Percentiles rank a stretch among this genome's conserved stretches.
Conservation (phyloP, 2,113 vertebrate genomes). For the Rhynchopsitta pachyrhyncha region DNA sequence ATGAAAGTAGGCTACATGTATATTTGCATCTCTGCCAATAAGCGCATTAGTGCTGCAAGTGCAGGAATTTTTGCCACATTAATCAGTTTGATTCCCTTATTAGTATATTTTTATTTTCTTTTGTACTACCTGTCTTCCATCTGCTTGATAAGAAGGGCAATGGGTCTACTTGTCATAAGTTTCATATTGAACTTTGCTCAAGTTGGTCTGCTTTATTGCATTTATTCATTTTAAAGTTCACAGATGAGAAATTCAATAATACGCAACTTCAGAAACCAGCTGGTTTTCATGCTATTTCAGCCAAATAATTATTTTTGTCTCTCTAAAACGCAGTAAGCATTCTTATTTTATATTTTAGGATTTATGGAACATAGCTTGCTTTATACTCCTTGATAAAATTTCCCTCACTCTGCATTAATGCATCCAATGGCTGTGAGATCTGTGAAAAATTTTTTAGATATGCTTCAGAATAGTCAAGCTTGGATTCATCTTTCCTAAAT, state of each 20-base stretch:
- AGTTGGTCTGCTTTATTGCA: not conserved
- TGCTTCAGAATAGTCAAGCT: not conserved
- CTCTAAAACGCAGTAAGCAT: not conserved
- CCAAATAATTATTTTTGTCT: not conserved
- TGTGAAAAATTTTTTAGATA: not conserved
- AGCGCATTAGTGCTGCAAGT: slow-evolving; percentile 19
- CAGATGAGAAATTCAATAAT: not conserved
- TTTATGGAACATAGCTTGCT: not conserved
- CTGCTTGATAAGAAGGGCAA: not conserved
- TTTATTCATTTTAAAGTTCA: not conserved
- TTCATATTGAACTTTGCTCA: not conserved
- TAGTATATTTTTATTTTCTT: not conserved
- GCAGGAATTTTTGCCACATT: not conserved
- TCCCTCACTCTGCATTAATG: not conserved
- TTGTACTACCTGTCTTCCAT: not conserved
- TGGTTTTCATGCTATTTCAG: not conserved
- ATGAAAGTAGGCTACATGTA: slow-evolving; percentile 23
- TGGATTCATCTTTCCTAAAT: not conserved
- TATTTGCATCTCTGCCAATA: slow-evolving; percentile 50
- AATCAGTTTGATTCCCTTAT: not conserved
- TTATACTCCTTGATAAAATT: not conserved
- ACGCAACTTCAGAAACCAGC: not conserved
- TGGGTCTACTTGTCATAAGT: not conserved
- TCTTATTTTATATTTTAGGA: not conserved
- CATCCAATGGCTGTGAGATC: not conserved